Base-by-base conservation (phyloP, 1,140 invertebrate species). In the Pectinophora gossypiella region DNA sequence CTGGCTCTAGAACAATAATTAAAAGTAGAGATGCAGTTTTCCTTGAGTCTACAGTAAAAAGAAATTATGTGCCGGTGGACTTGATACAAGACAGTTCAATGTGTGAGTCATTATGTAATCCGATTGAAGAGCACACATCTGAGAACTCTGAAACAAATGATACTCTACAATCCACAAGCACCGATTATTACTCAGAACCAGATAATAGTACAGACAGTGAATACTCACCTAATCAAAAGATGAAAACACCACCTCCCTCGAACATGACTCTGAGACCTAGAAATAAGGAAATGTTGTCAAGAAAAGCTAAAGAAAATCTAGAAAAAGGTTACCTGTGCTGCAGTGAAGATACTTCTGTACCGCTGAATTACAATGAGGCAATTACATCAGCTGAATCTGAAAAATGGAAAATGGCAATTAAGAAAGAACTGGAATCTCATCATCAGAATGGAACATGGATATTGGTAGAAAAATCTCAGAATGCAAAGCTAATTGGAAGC, bases 371-470 rank as follows among this genome's bases (percentile, higher is more conserved):
- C 43, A 54, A 53, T 19, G 38, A 58, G 51, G 62, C 62, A n/a
- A 19, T 61, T 0, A 55, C 13, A 0, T 64, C 60, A 46, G 16
- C 6, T 48, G 53, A 64, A 19, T 6, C 10, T n/a, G 32, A 47
- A 21, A 60, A 57, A 47, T 70, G 68, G 64, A 59, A 19, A 46
- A 50, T 19, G 2, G 68, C 75, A 1, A 77, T 79, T 12, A 20
- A 64, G 20, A 54, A 72, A 44, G 72, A 80, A 51, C 43, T 81
- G 0, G 44, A 61, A 12, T 54, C 70, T 18, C 58, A 68, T 44
- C n/a, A 61, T 0, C 51, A 52, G 6, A 76, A 76, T 56, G 13
- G 47, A 7, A 74, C 72, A 0, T 78, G 76, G 72, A 54, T 35
- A 49, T 61, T 82, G 19, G 54, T 65, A 45, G 53, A 64, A 54